Base-by-base conservation (phyloP, 2,888 invertebrate genomes). In the Hypomecis atomaria region DNA sequence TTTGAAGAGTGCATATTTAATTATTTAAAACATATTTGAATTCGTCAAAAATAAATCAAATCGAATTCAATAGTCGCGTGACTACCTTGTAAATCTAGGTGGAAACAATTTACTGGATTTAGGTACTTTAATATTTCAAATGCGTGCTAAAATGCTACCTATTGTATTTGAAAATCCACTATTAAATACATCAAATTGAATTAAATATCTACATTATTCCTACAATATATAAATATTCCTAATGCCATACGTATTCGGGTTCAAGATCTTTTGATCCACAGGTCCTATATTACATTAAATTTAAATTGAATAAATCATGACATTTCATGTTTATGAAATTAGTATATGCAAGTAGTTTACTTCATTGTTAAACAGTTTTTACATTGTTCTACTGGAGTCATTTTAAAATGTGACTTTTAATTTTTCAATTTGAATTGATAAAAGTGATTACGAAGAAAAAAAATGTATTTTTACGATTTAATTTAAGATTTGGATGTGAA, bases 261-360 rank as follows among this genome's bases (percentile, higher is more conserved):
- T 68, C 72, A 49, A 61, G 72, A 67, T 23, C 74, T 58, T 71
- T 71, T 74, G 74, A 69, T 60, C 70, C 59, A 49, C 50, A 44
- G 61, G 57, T 66, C 56, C 65, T 67, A 71, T 66, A 59, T 55
- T 43, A 63, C 45, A 48, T 47, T 70, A 60, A 50, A 69, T 71
- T 70, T 71, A 70, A 71, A 73, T 74, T 63, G 57, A 71, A 72
- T 71, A 65, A 68, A 67, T 65, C 65, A 69, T 69, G 54, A 65
- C 63, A 57, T 71, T 72, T 58, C 54, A 72, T 72, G 72, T 72
- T 71, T 72, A 68, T 71, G 67, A 72, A 71, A 70, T 72, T 66
- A 67, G 70, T 64, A 50, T 67, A 64, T 67, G 66, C 59, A 57
- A 55, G 59, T 65, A 47, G 56, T 40, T 64, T 65, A 58, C 65